Conservation (phyloP, 2,797 vertebrate genomes). For the Acanthornis magna region DNA sequence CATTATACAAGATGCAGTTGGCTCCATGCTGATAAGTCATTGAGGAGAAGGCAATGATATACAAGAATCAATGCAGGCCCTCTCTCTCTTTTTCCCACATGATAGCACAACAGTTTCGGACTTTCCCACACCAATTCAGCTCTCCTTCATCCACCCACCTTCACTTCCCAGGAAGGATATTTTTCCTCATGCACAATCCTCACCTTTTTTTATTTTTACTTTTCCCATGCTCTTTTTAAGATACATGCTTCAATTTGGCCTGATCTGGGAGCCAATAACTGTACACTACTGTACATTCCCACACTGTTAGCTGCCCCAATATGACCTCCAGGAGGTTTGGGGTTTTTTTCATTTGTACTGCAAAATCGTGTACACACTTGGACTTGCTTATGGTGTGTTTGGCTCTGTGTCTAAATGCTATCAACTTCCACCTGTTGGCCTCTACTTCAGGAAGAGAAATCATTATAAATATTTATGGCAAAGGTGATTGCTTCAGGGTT, state of each 20-base stretch:
- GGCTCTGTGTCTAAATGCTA: not conserved
- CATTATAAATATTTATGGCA: not conserved
- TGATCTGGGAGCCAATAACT: not conserved
- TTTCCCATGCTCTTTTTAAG: not conserved
- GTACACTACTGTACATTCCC: not conserved
- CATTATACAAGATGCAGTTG: constrained; percentile 47
- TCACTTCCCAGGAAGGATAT: not conserved
- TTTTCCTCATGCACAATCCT: not conserved
- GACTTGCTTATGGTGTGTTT: not conserved
- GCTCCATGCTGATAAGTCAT: constrained; percentile 60
- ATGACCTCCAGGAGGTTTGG: not conserved
- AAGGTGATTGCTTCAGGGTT: not conserved
- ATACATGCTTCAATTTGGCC: not conserved
- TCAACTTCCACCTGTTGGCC: not conserved
- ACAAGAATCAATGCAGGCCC: constrained; percentile 38
- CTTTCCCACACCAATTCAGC: not conserved
- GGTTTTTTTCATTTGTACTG: not conserved
- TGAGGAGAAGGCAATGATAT: constrained; percentile 27
- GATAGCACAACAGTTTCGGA: not conserved
- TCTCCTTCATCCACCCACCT: not conserved
- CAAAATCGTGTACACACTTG: not conserved
- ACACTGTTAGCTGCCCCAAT: not conserved
- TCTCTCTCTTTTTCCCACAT: not conserved
- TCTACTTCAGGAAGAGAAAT: not conserved
- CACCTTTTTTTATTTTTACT: not conserved